Evolutionary conservation across 2,113 vertebrate species (phyloP).

Genomic region (Scalopus aquaticus): DNA sequence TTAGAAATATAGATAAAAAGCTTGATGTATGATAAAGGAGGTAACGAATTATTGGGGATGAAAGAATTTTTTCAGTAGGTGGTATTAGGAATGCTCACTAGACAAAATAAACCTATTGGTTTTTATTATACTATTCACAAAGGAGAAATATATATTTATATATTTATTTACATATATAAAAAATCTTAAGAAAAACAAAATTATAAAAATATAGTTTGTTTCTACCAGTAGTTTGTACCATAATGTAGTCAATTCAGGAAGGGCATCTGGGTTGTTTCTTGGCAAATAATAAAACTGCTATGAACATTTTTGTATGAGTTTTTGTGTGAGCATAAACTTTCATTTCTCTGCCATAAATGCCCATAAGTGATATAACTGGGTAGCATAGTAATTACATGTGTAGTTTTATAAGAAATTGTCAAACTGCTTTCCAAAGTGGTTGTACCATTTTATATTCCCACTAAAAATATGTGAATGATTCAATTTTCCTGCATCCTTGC

Average conservation of each 20-base stretch:
- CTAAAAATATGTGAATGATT: neutral
- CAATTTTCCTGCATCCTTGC: neutral
- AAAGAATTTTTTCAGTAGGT: neutral
- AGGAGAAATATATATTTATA: neutral
- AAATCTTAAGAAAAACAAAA: neutral
- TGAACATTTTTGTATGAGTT: neutral
- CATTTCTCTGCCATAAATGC: neutral
- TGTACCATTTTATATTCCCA: neutral
- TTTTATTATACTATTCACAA: neutral
- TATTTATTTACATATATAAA: neutral
- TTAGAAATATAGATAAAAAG: neutral
- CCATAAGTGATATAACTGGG: neutral
- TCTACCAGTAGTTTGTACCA: neutral
- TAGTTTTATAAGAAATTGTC: conserved; percentile 5
- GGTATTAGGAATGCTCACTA: neutral
- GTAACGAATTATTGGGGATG: neutral
- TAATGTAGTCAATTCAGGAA: neutral
- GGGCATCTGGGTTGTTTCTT: neutral
- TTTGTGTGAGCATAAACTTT: neutral
- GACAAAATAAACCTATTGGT: neutral
- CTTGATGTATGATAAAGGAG: neutral
- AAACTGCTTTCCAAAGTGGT: neutral
- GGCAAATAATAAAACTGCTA: neutral
- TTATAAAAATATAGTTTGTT: neutral
- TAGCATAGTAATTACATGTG: neutral